Evolutionary conservation across 2,888 invertebrate species (phyloP).

Genomic region (Choristoneura rosaceana): DNA sequence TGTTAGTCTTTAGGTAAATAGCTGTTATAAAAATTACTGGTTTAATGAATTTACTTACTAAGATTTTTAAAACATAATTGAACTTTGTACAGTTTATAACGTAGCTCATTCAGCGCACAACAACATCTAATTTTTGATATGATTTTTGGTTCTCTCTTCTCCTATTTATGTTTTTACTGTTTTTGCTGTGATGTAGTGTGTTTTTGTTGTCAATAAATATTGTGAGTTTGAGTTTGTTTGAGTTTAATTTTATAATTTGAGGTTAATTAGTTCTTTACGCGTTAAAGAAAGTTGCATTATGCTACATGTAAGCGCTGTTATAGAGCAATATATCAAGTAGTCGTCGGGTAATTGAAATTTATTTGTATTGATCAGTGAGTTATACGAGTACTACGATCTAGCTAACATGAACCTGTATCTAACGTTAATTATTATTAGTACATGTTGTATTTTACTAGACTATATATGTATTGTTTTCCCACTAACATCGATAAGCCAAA

Average conservation of each 20-base stretch:
- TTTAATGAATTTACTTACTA: not conserved
- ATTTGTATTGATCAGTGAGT: slow-evolving; percentile 39
- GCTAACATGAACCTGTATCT: slow-evolving; percentile 24
- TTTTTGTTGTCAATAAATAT: no score
- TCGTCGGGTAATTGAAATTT: slow-evolving; percentile 40
- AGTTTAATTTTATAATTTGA: slow-evolving; percentile 5
- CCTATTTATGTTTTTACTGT: no score
- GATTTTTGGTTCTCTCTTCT: no score
- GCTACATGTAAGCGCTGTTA: slow-evolving; percentile 17
- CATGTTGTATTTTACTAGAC: slow-evolving; percentile 12
- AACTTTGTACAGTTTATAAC: not conserved
- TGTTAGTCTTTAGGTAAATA: no score
- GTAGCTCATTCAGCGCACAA: not conserved
- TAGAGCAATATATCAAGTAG: slow-evolving; percentile 27
- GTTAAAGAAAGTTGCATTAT: slow-evolving; percentile 31
- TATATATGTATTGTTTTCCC: no score
- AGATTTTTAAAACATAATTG: not conserved
- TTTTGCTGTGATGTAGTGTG: no score
- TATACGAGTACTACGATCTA: slow-evolving; percentile 23
- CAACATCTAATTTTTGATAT: not conserved
- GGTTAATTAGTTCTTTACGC: slow-evolving; percentile 32
- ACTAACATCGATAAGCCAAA: no score
- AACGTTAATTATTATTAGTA: slow-evolving; percentile 29
- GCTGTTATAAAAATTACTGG: not conserved
- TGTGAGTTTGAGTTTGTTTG: no score